Evolutionary conservation across 2,888 invertebrate genomes (phyloP).

Genomic region (Chloroclysta siterata): DNA sequence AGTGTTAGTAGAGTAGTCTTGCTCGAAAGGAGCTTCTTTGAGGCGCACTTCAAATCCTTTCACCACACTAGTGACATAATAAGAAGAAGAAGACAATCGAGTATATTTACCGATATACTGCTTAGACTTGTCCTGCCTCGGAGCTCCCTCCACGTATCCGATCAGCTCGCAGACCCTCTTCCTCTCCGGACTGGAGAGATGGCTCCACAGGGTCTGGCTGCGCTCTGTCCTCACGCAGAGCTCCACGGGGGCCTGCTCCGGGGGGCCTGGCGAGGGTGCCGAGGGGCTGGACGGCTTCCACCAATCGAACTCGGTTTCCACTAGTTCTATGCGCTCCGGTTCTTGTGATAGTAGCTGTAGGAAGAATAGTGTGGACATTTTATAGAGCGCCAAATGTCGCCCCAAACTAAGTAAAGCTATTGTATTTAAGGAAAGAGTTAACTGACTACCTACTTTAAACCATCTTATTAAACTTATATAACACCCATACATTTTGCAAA

Average conservation of each 20-base stretch:
- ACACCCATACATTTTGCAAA: no score
- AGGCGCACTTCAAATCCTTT: no score
- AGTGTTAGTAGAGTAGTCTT: no score
- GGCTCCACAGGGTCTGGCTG: conserved; percentile 84
- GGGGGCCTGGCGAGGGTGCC: conserved; percentile 53
- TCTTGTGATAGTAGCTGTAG: conserved; percentile 69
- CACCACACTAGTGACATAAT: no score
- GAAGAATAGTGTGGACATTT: background rate
- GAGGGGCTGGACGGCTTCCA: conserved; percentile 68
- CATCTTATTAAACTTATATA: no score
- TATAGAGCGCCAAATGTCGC: no score
- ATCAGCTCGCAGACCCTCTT: conserved; percentile 86
- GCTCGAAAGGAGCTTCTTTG: no score
- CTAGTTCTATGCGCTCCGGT: conserved; percentile 75
- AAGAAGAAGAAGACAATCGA: no score
- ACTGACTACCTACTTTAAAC: no score
- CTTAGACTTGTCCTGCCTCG: conserved; percentile 73
- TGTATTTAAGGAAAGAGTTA: no score
- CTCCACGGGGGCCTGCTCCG: conserved; percentile 59
- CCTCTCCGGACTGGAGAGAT: conserved; percentile 87
- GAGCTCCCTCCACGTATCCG: conserved; percentile 85
- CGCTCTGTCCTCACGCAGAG: conserved; percentile 83
- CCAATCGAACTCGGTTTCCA: conserved; percentile 79
- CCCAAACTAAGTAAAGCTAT: no score
- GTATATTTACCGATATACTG: conserved; percentile 88